Evolutionary conservation across 2,888 invertebrate genomes (phyloP).

Genomic region (Formica aserva): DNA sequence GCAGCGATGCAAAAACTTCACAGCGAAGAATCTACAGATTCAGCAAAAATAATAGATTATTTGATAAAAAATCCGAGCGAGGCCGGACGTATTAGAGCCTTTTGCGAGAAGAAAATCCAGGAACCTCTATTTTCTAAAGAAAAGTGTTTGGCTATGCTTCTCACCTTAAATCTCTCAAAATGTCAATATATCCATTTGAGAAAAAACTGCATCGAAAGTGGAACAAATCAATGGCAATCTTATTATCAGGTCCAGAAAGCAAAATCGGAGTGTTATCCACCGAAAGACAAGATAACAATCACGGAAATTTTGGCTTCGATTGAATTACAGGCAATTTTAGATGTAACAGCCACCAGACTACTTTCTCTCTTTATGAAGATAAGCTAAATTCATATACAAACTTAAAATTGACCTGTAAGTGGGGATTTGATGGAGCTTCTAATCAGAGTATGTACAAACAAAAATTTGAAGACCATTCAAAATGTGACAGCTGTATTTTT

Average conservation of each 20-base stretch:
- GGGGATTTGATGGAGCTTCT: background rate
- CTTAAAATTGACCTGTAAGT: too few relatives aligned
- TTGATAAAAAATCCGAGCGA: constrained; percentile 18
- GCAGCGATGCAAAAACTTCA: constrained; percentile 2
- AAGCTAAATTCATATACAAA: background rate
- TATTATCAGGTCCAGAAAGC: constrained; percentile 41
- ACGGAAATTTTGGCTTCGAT: constrained; percentile 11
- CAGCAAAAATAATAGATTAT: constrained; percentile 11
- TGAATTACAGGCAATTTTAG: constrained; percentile 17
- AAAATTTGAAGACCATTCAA: background rate
- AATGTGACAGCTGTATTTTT: constrained; percentile 10
- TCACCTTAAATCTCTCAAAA: constrained; percentile 16
- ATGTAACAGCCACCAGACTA: background rate
- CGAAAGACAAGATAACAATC: background rate
- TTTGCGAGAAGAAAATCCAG: constrained; percentile 17
- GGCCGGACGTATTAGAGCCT: background rate
- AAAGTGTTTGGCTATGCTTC: constrained; percentile 16
- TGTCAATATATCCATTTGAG: constrained; percentile 25
- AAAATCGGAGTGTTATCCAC: constrained; percentile 33
- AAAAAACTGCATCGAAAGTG: constrained; percentile 34
- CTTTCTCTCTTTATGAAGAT: background rate
- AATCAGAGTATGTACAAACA: constrained; percentile 38
- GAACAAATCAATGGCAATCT: constrained; percentile 31
- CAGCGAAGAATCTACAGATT: background rate
- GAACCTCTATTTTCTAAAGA: constrained; percentile 13